A percentile compares a stretch with the other conserved stretches of the same genome.
Evolutionary conservation across 35 echinoderm and acorn worm species (phyloP).

Genomic region (Stichopus chloronotus): DNA sequence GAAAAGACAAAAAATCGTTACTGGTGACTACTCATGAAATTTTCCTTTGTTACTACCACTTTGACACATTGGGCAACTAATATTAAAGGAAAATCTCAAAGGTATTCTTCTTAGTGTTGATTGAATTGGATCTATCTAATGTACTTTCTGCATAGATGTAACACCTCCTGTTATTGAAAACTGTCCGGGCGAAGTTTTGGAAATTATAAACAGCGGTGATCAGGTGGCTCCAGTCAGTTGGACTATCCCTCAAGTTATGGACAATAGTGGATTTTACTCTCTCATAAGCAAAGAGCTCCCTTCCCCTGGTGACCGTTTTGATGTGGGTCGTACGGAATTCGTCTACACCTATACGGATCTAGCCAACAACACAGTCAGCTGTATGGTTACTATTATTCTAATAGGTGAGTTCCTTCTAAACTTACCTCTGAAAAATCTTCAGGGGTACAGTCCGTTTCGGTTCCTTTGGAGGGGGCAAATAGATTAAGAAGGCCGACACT

Average conservation of each 20-base stretch:
- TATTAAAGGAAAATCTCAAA: no score
- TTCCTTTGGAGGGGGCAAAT: no score
- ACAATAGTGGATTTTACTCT: slow-evolving; percentile 34
- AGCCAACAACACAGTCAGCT: slow-evolving; percentile 17
- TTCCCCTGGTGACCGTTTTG: slow-evolving; percentile 9
- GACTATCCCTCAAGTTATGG: slow-evolving; percentile 9
- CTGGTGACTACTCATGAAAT: no score
- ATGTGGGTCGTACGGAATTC: slow-evolving; percentile 19
- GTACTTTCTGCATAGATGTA: not conserved
- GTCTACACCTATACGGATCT: slow-evolving; percentile 14
- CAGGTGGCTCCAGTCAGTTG: not conserved
- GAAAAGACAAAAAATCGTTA: no score
- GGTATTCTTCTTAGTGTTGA: no score
- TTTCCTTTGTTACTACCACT: no score
- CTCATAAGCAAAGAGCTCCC: not conserved
- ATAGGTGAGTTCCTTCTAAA: slow-evolving; percentile 3
- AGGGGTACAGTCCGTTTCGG: not conserved
- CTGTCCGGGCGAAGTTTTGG: not conserved
- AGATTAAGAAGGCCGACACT: no score
- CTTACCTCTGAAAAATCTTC: not conserved
- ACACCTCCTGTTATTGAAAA: slow-evolving; percentile 24
- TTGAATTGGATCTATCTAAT: no score
- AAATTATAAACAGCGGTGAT: slow-evolving; percentile 36
- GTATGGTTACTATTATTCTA: slow-evolving; percentile 22
- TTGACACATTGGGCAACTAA: no score